Evolutionary conservation across 1,140 invertebrate species (phyloP).

Genomic region (Drosophila melanica): DNA sequence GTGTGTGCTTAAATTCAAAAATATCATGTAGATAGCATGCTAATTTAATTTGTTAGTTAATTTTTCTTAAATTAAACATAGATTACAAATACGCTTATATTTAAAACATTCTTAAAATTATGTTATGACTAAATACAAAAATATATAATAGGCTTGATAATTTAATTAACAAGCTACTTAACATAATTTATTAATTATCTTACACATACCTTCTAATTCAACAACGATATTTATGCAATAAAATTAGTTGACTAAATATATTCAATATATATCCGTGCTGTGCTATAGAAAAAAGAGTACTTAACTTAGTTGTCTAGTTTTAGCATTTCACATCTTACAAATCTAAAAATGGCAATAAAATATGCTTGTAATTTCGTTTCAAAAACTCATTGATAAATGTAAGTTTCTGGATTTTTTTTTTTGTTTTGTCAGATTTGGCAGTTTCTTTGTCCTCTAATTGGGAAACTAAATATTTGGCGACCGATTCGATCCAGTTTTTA

Average conservation of each 20-base stretch:
- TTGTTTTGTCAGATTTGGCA: slow-evolving; percentile 20
- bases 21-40: neutral
- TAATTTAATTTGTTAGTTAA: slow-evolving; percentile 37
- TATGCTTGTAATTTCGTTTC: slow-evolving; percentile 28
- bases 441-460: slow-evolving; percentile 2
- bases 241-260: neutral
- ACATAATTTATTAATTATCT: slow-evolving; percentile 6
- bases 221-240: neutral
- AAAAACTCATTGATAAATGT: neutral
- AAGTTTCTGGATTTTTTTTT: neutral
- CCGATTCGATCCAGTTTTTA: slow-evolving; percentile 38
- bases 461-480: slow-evolving; percentile 22
- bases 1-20: neutral
- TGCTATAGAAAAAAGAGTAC: neutral
- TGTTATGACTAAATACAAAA: too few relatives aligned
- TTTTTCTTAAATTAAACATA: too few relatives aligned
- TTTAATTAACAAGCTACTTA: slow-evolving; percentile 30
- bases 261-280: neutral
- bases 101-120: too few relatives aligned
- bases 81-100: too few relatives aligned
- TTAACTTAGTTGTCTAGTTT: slow-evolving; percentile 10
- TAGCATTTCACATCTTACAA: slow-evolving; percentile 30
- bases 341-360: slow-evolving; percentile 48
- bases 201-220: neutral
- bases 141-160: slow-evolving; percentile 3